phyloP scores from a whole-genome alignment of 2,888 invertebrate genomes.

The Exephanes ischioxanthus region DNA sequence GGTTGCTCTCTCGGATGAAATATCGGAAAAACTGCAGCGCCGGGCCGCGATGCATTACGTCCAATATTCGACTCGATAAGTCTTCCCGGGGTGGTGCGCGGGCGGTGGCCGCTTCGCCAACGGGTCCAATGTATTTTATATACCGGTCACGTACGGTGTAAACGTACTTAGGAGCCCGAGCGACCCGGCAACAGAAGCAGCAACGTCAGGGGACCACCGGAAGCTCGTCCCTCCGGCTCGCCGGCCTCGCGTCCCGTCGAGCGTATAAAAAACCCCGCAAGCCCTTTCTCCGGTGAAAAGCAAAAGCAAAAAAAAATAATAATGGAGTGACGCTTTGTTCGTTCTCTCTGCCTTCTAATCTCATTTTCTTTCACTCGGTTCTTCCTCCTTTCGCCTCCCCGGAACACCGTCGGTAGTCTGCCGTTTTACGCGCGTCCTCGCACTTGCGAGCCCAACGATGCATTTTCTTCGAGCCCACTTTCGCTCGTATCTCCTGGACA shows the following conservation, averaged over 20 bases:
- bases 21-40: conserved; percentile 73
- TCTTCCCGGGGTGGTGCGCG: conserved; percentile 56
- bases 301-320: conserved; percentile 37
- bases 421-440: conserved; percentile 30
- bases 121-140: conserved; percentile 67
- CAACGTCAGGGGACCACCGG: conserved; percentile 9
- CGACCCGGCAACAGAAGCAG: conserved; percentile 48
- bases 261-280: conserved; percentile 53
- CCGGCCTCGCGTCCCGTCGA: conserved; percentile 28
- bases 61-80: conserved; percentile 74
- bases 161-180: conserved; percentile 68
- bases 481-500: background rate
- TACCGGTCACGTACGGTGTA: conserved; percentile 71
- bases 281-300: conserved; percentile 18
- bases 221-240: conserved; percentile 28
- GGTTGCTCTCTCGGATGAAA: conserved; percentile 63
- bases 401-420: conserved; percentile 9
- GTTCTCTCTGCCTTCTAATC: conserved; percentile 49
- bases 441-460: conserved; percentile 3
- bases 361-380: conserved; percentile 37
- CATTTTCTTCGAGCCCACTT: conserved; percentile 8
- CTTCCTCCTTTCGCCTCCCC: conserved; percentile 34
- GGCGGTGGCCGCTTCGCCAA: conserved; percentile 35
- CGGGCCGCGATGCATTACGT: conserved; percentile 66
- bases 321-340: conserved; percentile 55